Evolutionary conservation across 1,140 invertebrate species (phyloP), one percentile per base, ranked within the genome.

Genomic region (Helicoverpa armigera): DNA sequence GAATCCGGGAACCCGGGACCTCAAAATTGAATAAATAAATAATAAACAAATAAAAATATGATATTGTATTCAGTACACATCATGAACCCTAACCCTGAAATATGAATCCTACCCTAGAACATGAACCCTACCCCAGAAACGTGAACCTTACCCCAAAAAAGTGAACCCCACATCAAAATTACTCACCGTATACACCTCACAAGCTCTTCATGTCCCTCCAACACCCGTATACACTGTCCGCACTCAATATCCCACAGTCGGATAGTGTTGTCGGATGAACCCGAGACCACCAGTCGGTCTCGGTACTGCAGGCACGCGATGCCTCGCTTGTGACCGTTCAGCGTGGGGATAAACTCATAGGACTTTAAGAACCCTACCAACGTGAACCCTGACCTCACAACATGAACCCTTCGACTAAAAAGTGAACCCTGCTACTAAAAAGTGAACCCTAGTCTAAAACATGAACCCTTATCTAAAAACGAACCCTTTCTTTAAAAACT

Each of bases 171-270:
- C n/a, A n/a, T n/a, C n/a, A n/a, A n/a, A n/a, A n/a, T n/a, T n/a
- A 77, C 87, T 87, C 90, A 99, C 99, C 91, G 86, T 87, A 94
- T 93, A 95, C 99, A 99, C 82, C 99, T 96, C 12, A 99, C 99
- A 54, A 99, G 95, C 94, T 99, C 99, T 94, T 99, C 99, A 89
- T 99, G 99, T 0, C 99, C 99, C 95, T 99, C 99, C n/a, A 99
- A 95, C 56, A 99, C 98, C 79, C 99, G 96, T 74, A 99, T 95
- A 95, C 99, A 99, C 76, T 98, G 98, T 67, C 99, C 99, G 95
- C 98, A 99, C 95, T 99, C 99, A 91, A 99, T 99, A 94, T 99
- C 99, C 99, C 99, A 99, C 83, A 99, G 96, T 86, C 99, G 98
- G 86, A 99, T 99, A 0, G 99, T 99, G 95, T 99, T 99, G 95